Base-by-base conservation (phyloP, 2,113 vertebrate species). In the Phocoena sinus region DNA sequence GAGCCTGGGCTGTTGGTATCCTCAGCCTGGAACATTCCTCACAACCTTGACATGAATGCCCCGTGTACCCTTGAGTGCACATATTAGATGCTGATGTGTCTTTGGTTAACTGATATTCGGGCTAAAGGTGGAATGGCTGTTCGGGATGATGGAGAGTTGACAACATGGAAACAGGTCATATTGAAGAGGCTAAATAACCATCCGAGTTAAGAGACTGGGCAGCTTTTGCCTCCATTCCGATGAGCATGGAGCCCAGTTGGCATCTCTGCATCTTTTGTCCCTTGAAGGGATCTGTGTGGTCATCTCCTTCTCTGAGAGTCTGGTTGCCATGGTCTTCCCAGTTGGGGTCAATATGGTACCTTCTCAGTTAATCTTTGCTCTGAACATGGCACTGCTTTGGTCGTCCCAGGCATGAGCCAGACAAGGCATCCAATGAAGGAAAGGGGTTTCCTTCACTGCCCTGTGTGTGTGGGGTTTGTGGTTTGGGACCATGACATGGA, bases 381-480 rank as follows among this genome's bases (percentile, higher is more conserved):
- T 58, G 71, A 85, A 62, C 6, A 2, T 21, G 41, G 26, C 33
- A 26, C 12, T 62, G 20, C 31, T 36, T 9, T 53, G 26, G 6
- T 65, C 31, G 2, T 73, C 28, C 53, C 53, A 44, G 28, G 26
- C 41, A 9, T 1, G 38, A 70, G 36, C 4, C 36, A 38, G 60
- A 84, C 18, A 58, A 13, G 47, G 36, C 23, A 63, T 15, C 74
- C 11, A 44, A 3, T 28, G 65, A 73, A 65, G 44, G 28, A 58
- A 86, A 41, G 15, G 5, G 36, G 4, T 6, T 10, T 3, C 7
- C 1, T 4, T 53, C 26, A 2, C 58, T 7, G 8, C n/a, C 44
- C n/a, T 56, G 23, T 31, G 1, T 15, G 20, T 63, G 28, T 6
- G n/a, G 14, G 25, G 8, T 18, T 4, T 23, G 21, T 44, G 56